phyloP scores from a whole-genome alignment of 2,888 invertebrate species.

The Eupithecia pulchellata region DNA sequence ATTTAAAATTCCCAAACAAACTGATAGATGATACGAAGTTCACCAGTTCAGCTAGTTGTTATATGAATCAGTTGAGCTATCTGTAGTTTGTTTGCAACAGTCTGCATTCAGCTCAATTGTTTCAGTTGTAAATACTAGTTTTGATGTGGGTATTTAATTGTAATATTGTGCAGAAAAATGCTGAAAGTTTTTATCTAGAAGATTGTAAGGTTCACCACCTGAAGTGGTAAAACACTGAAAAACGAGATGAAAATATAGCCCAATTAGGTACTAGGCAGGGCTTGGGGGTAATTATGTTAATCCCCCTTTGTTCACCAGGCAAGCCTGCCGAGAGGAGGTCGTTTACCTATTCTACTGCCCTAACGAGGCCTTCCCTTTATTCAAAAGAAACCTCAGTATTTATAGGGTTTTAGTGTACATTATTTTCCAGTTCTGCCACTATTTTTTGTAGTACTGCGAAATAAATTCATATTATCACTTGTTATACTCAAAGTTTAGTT shows the following conservation, averaged over 20 bases:
- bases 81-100: no score
- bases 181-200: neutral
- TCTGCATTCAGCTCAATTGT: no score
- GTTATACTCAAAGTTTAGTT: neutral
- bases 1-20: no score
- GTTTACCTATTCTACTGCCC: slow-evolving; percentile 30
- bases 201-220: neutral
- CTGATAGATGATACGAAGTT: no score
- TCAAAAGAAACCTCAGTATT: slow-evolving; percentile 34
- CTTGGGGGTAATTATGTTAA: slow-evolving; percentile 42
- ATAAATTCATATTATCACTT: neutral
- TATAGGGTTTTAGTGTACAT: neutral
- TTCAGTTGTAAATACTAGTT: no score
- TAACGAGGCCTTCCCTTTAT: slow-evolving; percentile 31
- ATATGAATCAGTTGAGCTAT: no score
- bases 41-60: no score
- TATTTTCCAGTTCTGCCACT: neutral
- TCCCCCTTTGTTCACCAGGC: slow-evolving; percentile 38
- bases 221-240: slow-evolving; percentile 7
- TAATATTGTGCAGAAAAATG: neutral
- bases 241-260: slow-evolving; percentile 19
- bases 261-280: slow-evolving; percentile 25
- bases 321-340: slow-evolving; percentile 30
- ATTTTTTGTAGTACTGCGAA: neutral
- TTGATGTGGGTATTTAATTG: no score